These are phyloP conservation scores for Athene noctua DNA, from an alignment of 2,113 vertebrate genomes.

Conservation along the genomic window DNA sequence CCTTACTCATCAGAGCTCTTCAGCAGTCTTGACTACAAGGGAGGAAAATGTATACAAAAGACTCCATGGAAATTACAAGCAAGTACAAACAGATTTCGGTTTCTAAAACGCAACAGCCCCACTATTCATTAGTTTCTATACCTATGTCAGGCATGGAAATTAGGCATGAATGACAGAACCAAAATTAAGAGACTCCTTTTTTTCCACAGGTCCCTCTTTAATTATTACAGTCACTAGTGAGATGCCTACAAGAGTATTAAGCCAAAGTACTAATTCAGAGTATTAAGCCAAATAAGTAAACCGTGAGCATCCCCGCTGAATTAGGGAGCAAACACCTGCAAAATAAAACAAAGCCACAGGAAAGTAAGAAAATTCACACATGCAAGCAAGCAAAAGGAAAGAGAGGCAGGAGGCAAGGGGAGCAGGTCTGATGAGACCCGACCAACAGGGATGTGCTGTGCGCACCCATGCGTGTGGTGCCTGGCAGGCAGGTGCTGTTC, in stretches of 20 bases:
- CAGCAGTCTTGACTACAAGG: neutral
- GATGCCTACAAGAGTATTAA: neutral
- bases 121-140: neutral
- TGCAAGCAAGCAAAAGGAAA: neutral
- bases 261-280: neutral
- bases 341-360: neutral
- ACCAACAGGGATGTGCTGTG: neutral
- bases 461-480: neutral
- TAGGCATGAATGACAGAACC: neutral
- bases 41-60: neutral
- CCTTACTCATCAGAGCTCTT: neutral
- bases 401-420: neutral
- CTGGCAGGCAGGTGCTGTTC: neutral
- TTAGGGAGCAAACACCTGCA: neutral
- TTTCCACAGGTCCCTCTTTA: neutral
- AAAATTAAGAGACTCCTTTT: neutral
- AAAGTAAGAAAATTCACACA: neutral
- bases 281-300: neutral
- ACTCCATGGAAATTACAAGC: neutral
- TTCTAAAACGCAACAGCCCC: neutral
- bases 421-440: neutral
- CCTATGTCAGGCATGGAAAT: neutral
- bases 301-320: neutral
- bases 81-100: neutral
- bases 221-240: neutral